phyloP scores from a whole-genome alignment of 2,797 vertebrate genomes.

The Aulostomus chinensis region DNA sequence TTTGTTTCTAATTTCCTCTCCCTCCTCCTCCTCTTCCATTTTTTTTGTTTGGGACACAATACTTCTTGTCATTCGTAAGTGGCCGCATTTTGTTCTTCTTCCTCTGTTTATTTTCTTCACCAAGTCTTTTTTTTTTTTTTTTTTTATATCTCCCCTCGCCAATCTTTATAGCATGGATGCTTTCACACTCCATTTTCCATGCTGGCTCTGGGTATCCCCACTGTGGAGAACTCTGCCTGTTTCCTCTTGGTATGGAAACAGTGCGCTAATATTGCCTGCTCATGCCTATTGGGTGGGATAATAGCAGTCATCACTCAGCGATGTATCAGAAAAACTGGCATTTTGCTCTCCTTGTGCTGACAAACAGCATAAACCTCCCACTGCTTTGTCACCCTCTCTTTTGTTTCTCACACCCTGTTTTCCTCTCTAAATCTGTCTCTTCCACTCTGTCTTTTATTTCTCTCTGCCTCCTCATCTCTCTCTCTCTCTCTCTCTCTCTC shows the following conservation, averaged over 20 bases:
- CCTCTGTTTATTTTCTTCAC: constrained; percentile 6
- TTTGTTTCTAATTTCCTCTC: constrained; percentile 48
- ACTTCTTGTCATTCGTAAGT: constrained; percentile 37
- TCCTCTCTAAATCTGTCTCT: constrained; percentile 9
- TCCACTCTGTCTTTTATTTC: constrained; percentile 12
- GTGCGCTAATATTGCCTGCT: constrained; percentile 73
- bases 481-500: constrained; percentile 11
- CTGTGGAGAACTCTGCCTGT: constrained; percentile 61
- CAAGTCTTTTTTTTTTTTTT: constrained; percentile 21
- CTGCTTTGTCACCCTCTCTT: constrained; percentile 46
- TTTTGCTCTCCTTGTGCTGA: constrained; percentile 57
- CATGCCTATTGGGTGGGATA: constrained; percentile 73
- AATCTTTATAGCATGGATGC: constrained; percentile 53
- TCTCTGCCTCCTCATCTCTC: constrained; percentile 16
- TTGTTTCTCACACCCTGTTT: constrained; percentile 20
- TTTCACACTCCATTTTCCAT: constrained; percentile 67
- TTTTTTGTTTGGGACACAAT: constrained; percentile 44
- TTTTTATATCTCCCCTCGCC: constrained; percentile 34
- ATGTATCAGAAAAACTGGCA: constrained; percentile 64
- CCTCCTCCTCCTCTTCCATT: constrained; percentile 34
- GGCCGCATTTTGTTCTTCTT: constrained; percentile 37
- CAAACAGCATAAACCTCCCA: constrained; percentile 61
- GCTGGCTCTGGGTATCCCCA: constrained; percentile 58
- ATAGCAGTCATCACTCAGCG: constrained; percentile 75
- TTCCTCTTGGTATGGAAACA: constrained; percentile 53